These are phyloP conservation scores for Triplophysa tibetana DNA, from an alignment of 2,113 vertebrate species.

Conservation along the genomic window DNA sequence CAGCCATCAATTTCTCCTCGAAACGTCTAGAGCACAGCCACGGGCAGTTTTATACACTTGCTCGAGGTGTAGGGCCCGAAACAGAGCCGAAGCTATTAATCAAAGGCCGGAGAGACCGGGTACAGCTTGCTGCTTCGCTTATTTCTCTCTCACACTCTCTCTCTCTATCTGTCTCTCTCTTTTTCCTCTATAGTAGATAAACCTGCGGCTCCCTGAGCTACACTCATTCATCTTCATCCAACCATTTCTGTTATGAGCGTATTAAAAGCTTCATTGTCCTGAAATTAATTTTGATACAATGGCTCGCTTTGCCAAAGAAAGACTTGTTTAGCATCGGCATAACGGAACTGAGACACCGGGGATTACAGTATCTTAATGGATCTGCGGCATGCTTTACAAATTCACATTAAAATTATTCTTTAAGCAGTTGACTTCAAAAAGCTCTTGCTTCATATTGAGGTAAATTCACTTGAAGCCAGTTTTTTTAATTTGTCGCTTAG, in stretches of 20 bases:
- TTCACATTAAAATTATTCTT: constrained; percentile 41
- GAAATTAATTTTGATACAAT: constrained; percentile 54
- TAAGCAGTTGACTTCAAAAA: constrained; percentile 26
- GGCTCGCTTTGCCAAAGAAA: constrained; percentile 41
- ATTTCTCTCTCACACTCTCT: constrained; percentile 7
- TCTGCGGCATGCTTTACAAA: constrained; percentile 44
- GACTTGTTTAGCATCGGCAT: constrained; percentile 35
- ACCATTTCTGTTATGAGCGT: constrained; percentile 46
- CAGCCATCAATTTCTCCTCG: constrained; percentile 40
- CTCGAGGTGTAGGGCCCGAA: constrained; percentile 30
- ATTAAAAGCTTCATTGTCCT: constrained; percentile 53
- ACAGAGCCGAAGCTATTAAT: constrained; percentile 48
- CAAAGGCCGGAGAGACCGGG: constrained; percentile 38
- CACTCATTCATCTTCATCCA: constrained; percentile 49
- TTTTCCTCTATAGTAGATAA: constrained; percentile 36
- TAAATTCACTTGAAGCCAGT: constrained; percentile 24
- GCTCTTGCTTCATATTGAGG: constrained; percentile 19
- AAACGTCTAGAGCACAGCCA: constrained; percentile 23
- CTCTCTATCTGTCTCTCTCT: constrained; percentile 1
- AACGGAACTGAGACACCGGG: constrained; percentile 26
- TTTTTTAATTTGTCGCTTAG: background rate
- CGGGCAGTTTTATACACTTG: constrained; percentile 24
- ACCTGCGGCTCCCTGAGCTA: constrained; percentile 31
- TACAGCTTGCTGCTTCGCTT: constrained; percentile 13
- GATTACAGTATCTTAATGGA: constrained; percentile 51